Evolutionary conservation across 2,797 vertebrate genomes (phyloP), one percentile per base, ranked within the genome.

Genomic region (Gymnopithys bicolor): DNA sequence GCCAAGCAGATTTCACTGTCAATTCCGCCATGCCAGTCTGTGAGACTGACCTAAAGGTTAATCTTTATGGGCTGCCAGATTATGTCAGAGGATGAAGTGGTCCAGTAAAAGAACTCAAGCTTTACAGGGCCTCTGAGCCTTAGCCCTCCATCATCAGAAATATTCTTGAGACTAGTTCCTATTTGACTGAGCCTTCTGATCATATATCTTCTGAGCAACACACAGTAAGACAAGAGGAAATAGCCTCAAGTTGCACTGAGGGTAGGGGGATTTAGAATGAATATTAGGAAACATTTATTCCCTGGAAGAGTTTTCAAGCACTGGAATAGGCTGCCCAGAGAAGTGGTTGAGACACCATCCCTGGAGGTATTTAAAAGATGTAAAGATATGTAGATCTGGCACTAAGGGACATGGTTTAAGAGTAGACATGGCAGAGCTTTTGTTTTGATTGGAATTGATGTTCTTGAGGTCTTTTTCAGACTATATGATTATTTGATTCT

Each of bases 171-270:
- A 25, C 14, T 84, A 32, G 7, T 28, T 81, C 5, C 11, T 58
- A 13, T 41, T 27, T 79, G 27, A 69, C 24, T n/a, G 27, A 81
- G 25, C 14, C 32, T 25, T 71, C 28, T 33, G 39, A 69, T 63
- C 13, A 59, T 13, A 30, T 53, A 69, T 39, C 15, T 53, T 53
- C 59, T 8, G 17, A 67, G 13, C 24, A 35, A 28, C 19, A 66
- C 66, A 48, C 4, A 48, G 4, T 32, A 46, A 46, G 13, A 48
- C 22, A 24, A 32, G 22, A 24, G 25, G 15, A 90, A 84, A 66
- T 4, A 5, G 39, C 33, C 15, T n/a, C 30, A 35, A 28, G 23
- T 28, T 66, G 30, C 33, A 21, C 6, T 0, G 0, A 7, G 25
- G 6, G 10, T 10, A 10, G 3, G 8, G 6, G 4, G 15, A 11